phyloP scores from a whole-genome alignment of 2,113 vertebrate genomes.

The Cheirogaleus medius region DNA sequence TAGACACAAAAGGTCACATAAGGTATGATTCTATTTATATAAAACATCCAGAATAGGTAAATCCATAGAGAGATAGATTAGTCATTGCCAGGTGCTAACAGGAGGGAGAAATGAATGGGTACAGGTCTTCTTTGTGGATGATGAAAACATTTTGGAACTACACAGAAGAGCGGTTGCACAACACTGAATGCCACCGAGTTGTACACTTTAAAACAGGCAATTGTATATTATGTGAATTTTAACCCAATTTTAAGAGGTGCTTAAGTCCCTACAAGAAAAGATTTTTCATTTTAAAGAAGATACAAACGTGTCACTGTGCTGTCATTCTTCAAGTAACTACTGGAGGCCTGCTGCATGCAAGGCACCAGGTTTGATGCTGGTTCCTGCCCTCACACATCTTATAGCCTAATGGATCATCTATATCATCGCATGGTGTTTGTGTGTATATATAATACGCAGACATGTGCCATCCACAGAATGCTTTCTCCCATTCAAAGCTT shows the following conservation, averaged over 20 bases:
- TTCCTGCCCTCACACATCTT: background rate
- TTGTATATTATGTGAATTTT: background rate
- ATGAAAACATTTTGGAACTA: background rate
- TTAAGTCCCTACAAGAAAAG: background rate
- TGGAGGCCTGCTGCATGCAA: background rate
- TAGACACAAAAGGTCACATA: background rate
- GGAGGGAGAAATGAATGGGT: background rate
- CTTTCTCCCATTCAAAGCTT: background rate
- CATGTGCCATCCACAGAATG: background rate
- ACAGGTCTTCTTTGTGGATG: background rate
- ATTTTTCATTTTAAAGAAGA: background rate
- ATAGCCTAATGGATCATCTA: background rate
- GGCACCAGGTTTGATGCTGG: too few species aligned
- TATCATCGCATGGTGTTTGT: background rate
- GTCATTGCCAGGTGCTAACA: background rate
- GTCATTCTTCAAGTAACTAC: background rate
- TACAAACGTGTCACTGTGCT: accelerated
- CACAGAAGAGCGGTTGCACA: background rate
- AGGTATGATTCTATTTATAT: background rate
- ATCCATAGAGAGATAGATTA: background rate
- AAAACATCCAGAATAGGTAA: background rate
- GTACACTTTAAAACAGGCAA: background rate
- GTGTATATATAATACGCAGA: background rate
- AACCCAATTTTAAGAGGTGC: background rate
- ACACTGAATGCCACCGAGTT: background rate